Conservation (phyloP, 2,113 vertebrate species). For the Podarcis cretensis region DNA sequence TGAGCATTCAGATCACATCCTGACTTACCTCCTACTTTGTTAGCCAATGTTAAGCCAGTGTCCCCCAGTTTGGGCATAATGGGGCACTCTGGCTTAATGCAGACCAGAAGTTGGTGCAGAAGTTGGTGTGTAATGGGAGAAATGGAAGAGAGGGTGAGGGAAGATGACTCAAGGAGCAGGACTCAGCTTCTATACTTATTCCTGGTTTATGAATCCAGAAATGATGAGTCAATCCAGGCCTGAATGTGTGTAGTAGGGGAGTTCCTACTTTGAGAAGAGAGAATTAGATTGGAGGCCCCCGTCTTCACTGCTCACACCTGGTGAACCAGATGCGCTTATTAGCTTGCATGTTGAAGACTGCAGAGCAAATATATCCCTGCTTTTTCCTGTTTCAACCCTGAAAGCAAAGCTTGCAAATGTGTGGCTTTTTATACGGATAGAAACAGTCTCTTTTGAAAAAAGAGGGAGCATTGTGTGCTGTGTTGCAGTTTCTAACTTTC, state of each 20-base stretch:
- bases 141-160: no score
- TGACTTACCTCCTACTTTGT: neutral
- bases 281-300: neutral
- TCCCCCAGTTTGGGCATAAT: no score
- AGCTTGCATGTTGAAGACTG: neutral
- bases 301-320: neutral
- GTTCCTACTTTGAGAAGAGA: neutral
- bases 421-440: neutral
- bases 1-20: neutral
- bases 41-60: no score
- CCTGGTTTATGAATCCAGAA: neutral
- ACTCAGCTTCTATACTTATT: no score
- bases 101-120: no score
- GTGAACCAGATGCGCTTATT: neutral
- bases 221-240: neutral
- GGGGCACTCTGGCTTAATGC: no score
- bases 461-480: rapidly evolving
- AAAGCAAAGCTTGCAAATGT: neutral
- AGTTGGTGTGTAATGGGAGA: neutral
- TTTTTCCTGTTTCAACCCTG: neutral
- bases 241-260: neutral
- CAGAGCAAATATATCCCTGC: neutral
- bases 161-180: no score
- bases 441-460: neutral
- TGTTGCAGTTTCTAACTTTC: slow-evolving; percentile 30